Evolutionary conservation across 1,140 invertebrate genomes (phyloP).

Genomic region (Aphaenogaster floridana): DNA sequence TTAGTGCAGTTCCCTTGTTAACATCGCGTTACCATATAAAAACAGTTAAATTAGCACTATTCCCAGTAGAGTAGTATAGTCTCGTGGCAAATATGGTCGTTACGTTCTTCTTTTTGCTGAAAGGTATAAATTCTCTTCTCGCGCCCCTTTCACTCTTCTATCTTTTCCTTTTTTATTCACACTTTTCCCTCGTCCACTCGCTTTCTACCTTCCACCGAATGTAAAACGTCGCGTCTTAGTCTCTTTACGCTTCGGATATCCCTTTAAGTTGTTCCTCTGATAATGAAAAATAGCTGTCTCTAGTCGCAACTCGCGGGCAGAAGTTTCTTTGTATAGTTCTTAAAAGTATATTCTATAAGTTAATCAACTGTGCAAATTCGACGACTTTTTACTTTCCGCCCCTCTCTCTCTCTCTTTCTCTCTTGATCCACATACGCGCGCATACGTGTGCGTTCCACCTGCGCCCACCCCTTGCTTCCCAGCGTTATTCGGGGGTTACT

Average conservation of each 20-base stretch:
- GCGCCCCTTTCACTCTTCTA: background rate
- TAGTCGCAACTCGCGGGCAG: background rate
- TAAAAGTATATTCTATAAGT: background rate
- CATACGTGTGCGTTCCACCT: background rate
- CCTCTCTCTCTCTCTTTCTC: background rate
- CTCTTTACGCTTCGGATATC: background rate
- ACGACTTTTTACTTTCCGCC: background rate
- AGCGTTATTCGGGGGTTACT: constrained; percentile 65
- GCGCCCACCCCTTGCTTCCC: constrained; percentile 31
- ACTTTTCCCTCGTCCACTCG: background rate
- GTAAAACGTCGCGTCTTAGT: background rate
- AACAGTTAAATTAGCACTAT: background rate
- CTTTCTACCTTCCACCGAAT: background rate
- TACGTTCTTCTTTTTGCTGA: background rate
- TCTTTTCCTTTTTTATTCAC: background rate
- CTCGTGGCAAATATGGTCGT: background rate
- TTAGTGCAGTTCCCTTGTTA: constrained; percentile 55
- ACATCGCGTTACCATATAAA: constrained; percentile 51
- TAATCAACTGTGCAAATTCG: background rate
- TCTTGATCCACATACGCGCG: background rate
- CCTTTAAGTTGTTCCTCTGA: background rate
- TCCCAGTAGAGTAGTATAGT: background rate
- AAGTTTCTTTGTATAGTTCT: background rate
- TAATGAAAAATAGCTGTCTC: background rate
- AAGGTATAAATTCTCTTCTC: constrained; percentile 9